Evolutionary conservation across 2,888 invertebrate species (phyloP).

Genomic region (Scaptomyza parva): DNA sequence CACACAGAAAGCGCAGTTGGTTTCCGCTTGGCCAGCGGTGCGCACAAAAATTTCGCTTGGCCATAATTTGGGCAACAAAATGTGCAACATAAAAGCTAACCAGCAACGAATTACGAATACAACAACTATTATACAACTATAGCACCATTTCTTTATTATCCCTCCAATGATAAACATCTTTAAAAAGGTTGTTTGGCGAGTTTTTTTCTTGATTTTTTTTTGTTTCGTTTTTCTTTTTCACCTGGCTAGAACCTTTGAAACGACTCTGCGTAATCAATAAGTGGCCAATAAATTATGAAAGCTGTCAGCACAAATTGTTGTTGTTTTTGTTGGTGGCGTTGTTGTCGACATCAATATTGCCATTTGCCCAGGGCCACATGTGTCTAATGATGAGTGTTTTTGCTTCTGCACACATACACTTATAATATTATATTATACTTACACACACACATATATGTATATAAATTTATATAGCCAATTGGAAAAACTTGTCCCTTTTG

Average conservation of each 20-base stretch:
- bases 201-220: no score
- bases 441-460: neutral
- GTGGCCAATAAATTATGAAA: constrained; percentile 75
- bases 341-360: constrained; percentile 6
- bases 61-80: constrained; percentile 40
- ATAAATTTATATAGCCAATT: constrained; percentile 50
- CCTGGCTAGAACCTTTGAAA: constrained; percentile 20
- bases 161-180: constrained; percentile 51
- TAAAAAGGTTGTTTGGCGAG: constrained; percentile 15
- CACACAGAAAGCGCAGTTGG: constrained; percentile 55
- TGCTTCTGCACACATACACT: constrained; percentile 10
- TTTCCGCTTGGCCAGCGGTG: constrained; percentile 66
- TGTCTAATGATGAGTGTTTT: constrained; percentile 55
- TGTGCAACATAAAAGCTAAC: neutral
- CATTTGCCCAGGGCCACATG: constrained; percentile 47
- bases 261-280: constrained; percentile 66
- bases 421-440: no score
- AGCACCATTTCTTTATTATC: constrained; percentile 9
- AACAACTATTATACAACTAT: neutral
- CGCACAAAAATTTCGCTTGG: constrained; percentile 29
- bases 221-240: constrained; percentile 15
- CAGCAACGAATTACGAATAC: neutral
- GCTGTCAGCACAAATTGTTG: constrained; percentile 67
- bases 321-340: constrained; percentile 20
- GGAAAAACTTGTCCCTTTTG: constrained; percentile 63